Evolutionary conservation across 2,113 vertebrate genomes (phyloP), one percentile per base, ranked within the genome.

Genomic region (Asarcornis scutulata): DNA sequence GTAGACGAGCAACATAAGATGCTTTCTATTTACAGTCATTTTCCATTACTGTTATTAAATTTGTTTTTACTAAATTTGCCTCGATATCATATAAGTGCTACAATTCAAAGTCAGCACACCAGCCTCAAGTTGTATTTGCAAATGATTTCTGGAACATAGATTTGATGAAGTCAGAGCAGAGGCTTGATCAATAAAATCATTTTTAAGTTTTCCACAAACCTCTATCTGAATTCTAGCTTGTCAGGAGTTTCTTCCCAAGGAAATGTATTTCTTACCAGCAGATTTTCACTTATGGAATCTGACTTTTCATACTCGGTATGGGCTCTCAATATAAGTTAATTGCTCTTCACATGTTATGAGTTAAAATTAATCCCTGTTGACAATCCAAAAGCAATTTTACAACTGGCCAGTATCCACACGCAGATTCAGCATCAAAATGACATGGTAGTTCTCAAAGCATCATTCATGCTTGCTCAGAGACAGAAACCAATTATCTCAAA

Each of bases 81-180:
- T 92, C 50, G 42, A 82, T 88, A 60, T 48, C 66, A 83, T 32
- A 50, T 10, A 46, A 90, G 56, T 20, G 13, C 22, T 74, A 78
- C 74, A 75, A 58, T 62, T 89, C 62, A n/a, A 68, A 92, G 64
- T 59, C 55, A 88, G 63, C 63, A 62, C 84, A 63, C 56, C 69
- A 78, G 36, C 17, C 46, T 88, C 48, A 97, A 84, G 81, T 86
- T 84, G 60, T 56, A 92, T 42, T 75, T 91, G 58, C 74, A 96
- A 76, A 82, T 60, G 26, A 93, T 62, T 84, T 79, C 71, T 55
- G 36, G 34, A 91, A 76, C 13, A 74, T 89, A 88, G 86, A 75
- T 55, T 75, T 84, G 46, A 72, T 18, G 38, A 93, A 66, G 73
- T 92, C 60, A 91, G 50, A 50, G 77, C 94, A 91, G 46, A 0